Conservation (phyloP, 2,888 invertebrate genomes). For the Tenodera sinensis region DNA sequence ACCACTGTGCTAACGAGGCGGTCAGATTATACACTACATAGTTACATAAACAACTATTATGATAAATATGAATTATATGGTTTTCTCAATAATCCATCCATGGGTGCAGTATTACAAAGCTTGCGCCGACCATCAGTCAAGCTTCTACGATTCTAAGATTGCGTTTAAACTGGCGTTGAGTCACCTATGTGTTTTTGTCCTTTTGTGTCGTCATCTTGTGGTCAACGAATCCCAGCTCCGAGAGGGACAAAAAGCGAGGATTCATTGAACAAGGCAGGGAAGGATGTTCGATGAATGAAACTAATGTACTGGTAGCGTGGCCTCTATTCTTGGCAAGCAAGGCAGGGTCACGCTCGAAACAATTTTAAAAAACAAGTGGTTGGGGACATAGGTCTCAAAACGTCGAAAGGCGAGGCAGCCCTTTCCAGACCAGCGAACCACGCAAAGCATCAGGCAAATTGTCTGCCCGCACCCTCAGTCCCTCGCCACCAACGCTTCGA, state of each 20-base stretch:
- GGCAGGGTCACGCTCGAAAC: not conserved
- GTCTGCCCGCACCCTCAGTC: not conserved
- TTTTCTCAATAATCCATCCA: too few species aligned
- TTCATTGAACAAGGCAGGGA: not conserved
- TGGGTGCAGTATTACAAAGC: too few species aligned
- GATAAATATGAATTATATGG: too few species aligned
- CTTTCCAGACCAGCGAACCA: not conserved
- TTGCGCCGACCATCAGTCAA: too few species aligned
- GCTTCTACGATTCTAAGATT: too few species aligned
- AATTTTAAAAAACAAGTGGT: not conserved
- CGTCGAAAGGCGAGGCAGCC: not conserved
- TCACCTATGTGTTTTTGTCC: too few species aligned
- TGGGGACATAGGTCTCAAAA: not conserved
- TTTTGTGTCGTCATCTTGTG: too few species aligned
- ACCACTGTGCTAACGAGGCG: too few species aligned
- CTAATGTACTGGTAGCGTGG: not conserved
- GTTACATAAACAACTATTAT: too few species aligned
- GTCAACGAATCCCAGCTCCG: not conserved
- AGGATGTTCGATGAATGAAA: not conserved
- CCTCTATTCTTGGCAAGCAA: not conserved
- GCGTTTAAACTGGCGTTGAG: too few species aligned
- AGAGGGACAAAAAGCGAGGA: not conserved
- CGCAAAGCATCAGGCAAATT: not conserved
- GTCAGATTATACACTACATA: too few species aligned
- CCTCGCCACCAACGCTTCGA: not conserved